Evolutionary conservation across 2,113 vertebrate species (phyloP), one percentile per base, ranked within the genome.

Genomic region (Microcebus jonahi): DNA sequence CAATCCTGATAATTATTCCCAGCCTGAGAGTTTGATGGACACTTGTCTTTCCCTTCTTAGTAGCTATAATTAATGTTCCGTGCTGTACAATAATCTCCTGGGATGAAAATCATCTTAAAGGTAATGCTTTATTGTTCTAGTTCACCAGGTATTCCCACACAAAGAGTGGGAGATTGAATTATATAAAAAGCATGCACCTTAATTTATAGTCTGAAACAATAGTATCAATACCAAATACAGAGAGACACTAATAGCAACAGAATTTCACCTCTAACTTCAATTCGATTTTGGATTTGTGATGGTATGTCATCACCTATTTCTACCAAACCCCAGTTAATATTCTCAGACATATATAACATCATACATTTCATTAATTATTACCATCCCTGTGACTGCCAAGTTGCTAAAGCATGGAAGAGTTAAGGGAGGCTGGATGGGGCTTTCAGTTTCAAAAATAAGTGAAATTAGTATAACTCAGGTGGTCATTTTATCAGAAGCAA

Each of bases 201-300:
- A 91, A 95, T 85, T 91, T 96, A 95, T 57, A 61, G 45, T 89
- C 71, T 94, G n/a, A 96, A 97, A 91, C 31, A 85, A 73, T 93
- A 93, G 88, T 95, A 94, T 90, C 76, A 45, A 90, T 91, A 82
- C 6, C 50, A 97, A 87, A 89, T 79, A 90, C 27, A 75, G 8
- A 34, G 18, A 29, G 18, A 67, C 25, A 76, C 34, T 29, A 90
- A 65, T 23, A 92, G 15, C n/a, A 76, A 20, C 8, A 76, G 31
- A 67, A 85, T 70, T 53, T 68, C 76, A 67, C 34, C 39, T 93
- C 68, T 82, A 53, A 59, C 23, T 42, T 92, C 8, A n/a, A 4
- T 59, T 85, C 42, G 50, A 88, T 61, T 81, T 88, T 81, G 21
- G 4, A 82, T 39, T 17, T 88, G 15, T 82, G 84, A 71, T 76